These are phyloP conservation scores for Eubasilissa regina DNA, from an alignment of 1,140 invertebrate genomes.

Conservation along the genomic window DNA sequence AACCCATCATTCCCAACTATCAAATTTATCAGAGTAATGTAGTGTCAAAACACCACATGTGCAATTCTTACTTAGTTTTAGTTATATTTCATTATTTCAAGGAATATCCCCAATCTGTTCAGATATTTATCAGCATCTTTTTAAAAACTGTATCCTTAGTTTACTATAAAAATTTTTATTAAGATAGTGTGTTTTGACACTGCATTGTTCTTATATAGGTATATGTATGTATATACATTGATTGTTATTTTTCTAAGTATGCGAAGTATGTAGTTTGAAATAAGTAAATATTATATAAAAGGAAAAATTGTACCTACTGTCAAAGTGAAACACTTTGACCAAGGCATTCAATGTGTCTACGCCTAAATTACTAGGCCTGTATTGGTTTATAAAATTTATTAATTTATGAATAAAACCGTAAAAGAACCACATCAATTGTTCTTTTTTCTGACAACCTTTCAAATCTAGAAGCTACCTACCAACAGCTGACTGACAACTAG, in stretches of 20 bases:
- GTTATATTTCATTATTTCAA: not conserved
- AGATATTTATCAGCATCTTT: too few relatives aligned
- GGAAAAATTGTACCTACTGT: slow-evolving; percentile 32
- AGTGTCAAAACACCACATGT: slow-evolving; percentile 8
- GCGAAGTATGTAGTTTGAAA: slow-evolving; percentile 19
- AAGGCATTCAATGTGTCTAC: slow-evolving; percentile 43
- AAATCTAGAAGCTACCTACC: too few relatives aligned
- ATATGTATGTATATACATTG: slow-evolving; percentile 43
- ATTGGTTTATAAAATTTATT: slow-evolving; percentile 44
- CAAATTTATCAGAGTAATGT: slow-evolving; percentile 4
- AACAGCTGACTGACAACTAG: too few relatives aligned
- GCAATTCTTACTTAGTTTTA: not conserved
- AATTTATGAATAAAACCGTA: slow-evolving; percentile 40
- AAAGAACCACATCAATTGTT: slow-evolving; percentile 33
- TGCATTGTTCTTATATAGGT: slow-evolving; percentile 8
- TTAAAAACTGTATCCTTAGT: not conserved
- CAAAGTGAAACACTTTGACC: slow-evolving; percentile 24
- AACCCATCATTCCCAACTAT: slow-evolving; percentile 3
- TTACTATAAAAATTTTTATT: slow-evolving; percentile 14
- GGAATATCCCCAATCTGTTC: not conserved
- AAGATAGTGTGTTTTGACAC: slow-evolving; percentile 25
- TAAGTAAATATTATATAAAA: slow-evolving; percentile 42
- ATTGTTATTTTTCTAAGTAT: slow-evolving; percentile 45
- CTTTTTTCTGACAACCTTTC: not conserved
- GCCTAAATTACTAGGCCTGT: slow-evolving; percentile 39